Evolutionary conservation across 2,113 vertebrate species (phyloP).

Genomic region (Theropithecus gelada): DNA sequence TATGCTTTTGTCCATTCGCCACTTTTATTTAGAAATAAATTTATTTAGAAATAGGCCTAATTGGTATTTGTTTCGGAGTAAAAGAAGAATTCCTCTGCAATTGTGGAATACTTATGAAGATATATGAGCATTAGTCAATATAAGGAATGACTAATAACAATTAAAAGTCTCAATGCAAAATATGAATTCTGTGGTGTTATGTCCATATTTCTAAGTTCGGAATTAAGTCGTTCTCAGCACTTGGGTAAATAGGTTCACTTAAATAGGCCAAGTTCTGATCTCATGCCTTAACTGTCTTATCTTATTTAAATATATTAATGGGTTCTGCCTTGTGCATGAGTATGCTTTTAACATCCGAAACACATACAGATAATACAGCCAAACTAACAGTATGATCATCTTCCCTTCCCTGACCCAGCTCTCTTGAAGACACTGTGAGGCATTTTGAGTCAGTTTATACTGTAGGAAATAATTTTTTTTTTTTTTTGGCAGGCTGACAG

Average conservation of each 20-base stretch:
- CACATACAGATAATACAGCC: background rate
- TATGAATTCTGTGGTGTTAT: background rate
- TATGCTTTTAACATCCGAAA: background rate
- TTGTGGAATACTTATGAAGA: background rate
- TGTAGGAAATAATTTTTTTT: background rate
- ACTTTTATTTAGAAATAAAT: background rate
- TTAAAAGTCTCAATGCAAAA: background rate
- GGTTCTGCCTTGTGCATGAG: background rate
- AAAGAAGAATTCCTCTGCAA: background rate
- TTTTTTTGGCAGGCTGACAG: background rate
- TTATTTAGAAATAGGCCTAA: slow-evolving; percentile 19
- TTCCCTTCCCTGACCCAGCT: background rate
- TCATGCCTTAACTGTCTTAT: background rate
- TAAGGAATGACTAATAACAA: background rate
- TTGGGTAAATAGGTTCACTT: background rate
- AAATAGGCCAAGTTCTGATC: background rate
- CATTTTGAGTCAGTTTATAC: background rate
- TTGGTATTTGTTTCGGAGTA: background rate
- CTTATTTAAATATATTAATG: background rate
- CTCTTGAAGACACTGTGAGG: background rate
- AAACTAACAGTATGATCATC: background rate
- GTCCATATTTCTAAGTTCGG: background rate
- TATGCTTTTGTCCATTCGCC: background rate
- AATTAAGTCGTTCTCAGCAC: background rate
- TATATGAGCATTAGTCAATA: background rate